Percentiles rank a stretch among this genome's conserved stretches.
Evolutionary conservation across 2,113 vertebrate species (phyloP).

Genomic region (Oxyruncus cristatus): DNA sequence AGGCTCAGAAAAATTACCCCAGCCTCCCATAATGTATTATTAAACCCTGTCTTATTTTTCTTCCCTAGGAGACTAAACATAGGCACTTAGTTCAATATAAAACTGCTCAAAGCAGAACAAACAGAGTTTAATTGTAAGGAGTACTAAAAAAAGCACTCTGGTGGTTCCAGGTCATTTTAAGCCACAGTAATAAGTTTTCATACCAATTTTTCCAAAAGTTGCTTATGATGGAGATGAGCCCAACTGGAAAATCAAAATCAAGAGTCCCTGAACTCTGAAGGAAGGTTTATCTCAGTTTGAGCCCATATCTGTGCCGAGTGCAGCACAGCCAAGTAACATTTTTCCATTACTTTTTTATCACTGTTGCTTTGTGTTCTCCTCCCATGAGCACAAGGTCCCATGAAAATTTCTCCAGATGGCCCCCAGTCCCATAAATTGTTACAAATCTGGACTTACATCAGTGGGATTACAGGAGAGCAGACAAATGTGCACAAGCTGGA

Average conservation of each 20-base stretch:
- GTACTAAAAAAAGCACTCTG: not conserved
- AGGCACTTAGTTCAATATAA: conserved; percentile 23
- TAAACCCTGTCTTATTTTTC: conserved; percentile 25
- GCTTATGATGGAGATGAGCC: conserved; percentile 44
- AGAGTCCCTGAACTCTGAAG: conserved; percentile 48
- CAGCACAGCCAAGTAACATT: conserved; percentile 10
- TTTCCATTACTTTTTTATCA: conserved; percentile 65
- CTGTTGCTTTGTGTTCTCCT: not conserved
- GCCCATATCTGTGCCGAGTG: not conserved
- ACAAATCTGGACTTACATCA: conserved; percentile 45
- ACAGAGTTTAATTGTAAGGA: not conserved
- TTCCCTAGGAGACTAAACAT: conserved; percentile 30
- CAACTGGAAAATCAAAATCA: conserved; percentile 22
- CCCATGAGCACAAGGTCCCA: conserved; percentile 22
- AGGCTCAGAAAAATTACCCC: not conserved
- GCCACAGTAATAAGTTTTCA: not conserved
- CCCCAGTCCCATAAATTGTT: conserved; percentile 17
- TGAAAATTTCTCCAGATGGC: not conserved
- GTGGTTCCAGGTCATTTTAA: not conserved
- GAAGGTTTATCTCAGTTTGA: conserved; percentile 13
- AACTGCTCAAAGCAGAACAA: conserved; percentile 8
- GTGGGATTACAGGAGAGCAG: conserved; percentile 68
- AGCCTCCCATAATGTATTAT: not conserved
- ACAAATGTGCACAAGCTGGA: conserved; percentile 63
- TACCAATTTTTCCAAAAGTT: not conserved